These are phyloP conservation scores for Nomia melanderi DNA, from an alignment of 1,140 invertebrate species.

Conservation along the genomic window DNA sequence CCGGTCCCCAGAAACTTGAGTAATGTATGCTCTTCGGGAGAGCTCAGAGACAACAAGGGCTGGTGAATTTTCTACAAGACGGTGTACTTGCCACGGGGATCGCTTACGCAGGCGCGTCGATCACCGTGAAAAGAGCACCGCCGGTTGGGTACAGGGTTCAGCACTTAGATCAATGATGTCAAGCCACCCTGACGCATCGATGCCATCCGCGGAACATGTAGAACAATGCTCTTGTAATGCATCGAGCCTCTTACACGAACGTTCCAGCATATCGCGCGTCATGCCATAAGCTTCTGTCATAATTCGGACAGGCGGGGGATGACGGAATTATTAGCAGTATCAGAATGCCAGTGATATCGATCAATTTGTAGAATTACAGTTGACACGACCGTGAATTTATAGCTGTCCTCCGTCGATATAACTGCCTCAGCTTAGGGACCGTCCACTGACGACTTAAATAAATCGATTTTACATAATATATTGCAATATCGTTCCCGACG, in stretches of 20 bases:
- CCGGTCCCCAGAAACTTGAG: background rate
- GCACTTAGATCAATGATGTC: constrained; percentile 44
- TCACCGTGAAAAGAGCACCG: constrained; percentile 33
- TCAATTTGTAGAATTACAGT: background rate
- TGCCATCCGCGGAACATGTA: constrained; percentile 15
- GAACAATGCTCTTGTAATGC: constrained; percentile 39
- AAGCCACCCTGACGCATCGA: constrained; percentile 36
- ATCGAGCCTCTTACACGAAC: constrained; percentile 3
- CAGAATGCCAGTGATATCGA: background rate
- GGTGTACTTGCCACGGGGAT: background rate
- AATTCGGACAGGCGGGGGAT: background rate
- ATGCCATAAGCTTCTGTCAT: constrained; percentile 31
- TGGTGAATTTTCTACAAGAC: background rate
- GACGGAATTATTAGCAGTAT: constrained; percentile 19
- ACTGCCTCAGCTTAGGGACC: background rate
- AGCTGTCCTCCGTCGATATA: background rate
- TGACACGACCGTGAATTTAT: background rate
- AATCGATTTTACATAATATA: background rate
- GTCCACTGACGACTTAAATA: background rate
- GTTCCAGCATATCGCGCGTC: background rate
- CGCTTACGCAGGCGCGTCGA: background rate
- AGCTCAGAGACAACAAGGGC: background rate
- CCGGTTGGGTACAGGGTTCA: constrained; percentile 43
- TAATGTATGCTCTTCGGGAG: too few species aligned
- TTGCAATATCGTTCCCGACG: background rate